Conservation (phyloP, 37 sponge, comb jelly and placozoan genomes). For the Ianthella basta region DNA sequence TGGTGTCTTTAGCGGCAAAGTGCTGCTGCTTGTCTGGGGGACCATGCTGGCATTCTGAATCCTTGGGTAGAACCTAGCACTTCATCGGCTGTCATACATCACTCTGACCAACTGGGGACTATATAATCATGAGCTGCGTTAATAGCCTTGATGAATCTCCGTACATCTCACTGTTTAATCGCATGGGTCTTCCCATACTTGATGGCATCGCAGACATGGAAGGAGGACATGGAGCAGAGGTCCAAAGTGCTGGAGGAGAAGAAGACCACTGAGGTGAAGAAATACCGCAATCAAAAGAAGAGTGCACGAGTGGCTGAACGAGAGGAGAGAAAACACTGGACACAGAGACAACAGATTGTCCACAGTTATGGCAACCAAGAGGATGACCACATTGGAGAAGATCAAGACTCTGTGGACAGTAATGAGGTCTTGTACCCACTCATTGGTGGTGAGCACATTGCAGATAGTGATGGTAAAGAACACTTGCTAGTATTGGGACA, state of each 20-base stretch:
- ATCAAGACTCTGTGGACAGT: neutral
- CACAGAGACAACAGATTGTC: slow-evolving; percentile 22
- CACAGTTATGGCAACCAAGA: slow-evolving; percentile 21
- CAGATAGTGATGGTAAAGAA: too few relatives aligned
- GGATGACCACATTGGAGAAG: neutral
- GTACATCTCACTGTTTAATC: slow-evolving; percentile 1
- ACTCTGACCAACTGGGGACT: slow-evolving; percentile 7
- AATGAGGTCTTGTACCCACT: too few relatives aligned
- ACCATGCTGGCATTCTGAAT: too few relatives aligned
- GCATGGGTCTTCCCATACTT: neutral
- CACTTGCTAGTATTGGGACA: too few relatives aligned
- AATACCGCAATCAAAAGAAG: slow-evolving; percentile 18
- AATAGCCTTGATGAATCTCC: neutral
- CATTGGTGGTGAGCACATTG: too few relatives aligned
- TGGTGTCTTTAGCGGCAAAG: too few relatives aligned
- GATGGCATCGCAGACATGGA: slow-evolving; percentile 14
- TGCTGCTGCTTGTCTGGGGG: too few relatives aligned
- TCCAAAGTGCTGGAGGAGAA: neutral
- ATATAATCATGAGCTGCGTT: neutral
- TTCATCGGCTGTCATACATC: neutral
- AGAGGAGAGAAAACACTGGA: neutral
- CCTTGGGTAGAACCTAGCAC: neutral
- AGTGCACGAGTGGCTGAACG: neutral
- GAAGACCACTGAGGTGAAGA: neutral
- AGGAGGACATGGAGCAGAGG: neutral